phyloP scores from a whole-genome alignment of 2,113 vertebrate genomes.

The Microtus ochrogaster region DNA sequence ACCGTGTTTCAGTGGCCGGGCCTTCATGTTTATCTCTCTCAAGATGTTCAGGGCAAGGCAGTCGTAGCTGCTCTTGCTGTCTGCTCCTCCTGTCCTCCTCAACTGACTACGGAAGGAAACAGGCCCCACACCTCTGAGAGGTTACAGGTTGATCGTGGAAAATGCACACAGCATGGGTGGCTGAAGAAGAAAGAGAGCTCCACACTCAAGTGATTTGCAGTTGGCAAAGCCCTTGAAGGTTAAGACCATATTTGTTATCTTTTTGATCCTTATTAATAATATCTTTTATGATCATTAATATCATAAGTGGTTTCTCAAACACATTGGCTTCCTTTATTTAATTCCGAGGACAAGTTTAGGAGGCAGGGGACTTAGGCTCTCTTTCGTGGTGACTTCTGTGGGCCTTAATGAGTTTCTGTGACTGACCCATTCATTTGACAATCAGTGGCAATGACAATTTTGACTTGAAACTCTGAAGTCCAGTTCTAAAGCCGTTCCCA shows the following conservation, averaged over 20 bases:
- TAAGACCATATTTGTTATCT: slow-evolving; percentile 1
- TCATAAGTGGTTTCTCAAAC: slow-evolving; percentile 23
- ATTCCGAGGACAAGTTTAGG: background rate
- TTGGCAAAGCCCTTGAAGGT: background rate
- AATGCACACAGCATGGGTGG: accelerated
- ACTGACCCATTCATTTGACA: background rate
- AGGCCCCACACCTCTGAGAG: too few species aligned
- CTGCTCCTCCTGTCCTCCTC: background rate
- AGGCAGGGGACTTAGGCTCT: slow-evolving; percentile 6
- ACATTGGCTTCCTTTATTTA: background rate
- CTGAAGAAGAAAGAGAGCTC: background rate
- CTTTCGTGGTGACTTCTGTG: background rate
- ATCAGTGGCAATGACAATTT: background rate
- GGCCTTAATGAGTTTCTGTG: background rate
- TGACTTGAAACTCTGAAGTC: background rate
- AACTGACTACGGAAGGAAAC: background rate
- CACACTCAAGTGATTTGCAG: accelerated
- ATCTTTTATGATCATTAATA: background rate
- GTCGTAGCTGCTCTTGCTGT: accelerated
- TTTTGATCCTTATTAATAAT: slow-evolving; percentile 38
- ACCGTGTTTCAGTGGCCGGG: accelerated
- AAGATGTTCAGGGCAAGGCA: background rate
- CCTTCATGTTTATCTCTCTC: background rate
- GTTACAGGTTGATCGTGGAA: background rate
- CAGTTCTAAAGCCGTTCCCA: background rate